Base-by-base conservation (phyloP, 2,888 invertebrate species). In the Macrostomum cliftonense region DNA sequence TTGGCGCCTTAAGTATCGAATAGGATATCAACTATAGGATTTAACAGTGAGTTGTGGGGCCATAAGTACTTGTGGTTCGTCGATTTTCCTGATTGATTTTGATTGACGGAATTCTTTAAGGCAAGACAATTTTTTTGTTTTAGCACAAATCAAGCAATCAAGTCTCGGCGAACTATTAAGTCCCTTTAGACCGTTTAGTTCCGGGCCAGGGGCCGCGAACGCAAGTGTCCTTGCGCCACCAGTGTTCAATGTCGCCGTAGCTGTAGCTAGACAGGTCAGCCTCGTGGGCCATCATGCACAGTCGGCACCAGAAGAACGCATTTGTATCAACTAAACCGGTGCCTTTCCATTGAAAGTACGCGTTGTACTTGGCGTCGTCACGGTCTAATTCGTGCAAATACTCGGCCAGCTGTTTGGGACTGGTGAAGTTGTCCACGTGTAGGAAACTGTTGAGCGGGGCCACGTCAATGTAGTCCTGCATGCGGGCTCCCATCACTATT, bases 401-500 rank as follows among this genome's bases (percentile, higher is more conserved):
- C 36, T 79, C 78, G 38, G 91, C 91, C 54, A 93, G 74, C 58
- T 84, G 82, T 61, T 80, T 79, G 0, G 91, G 82, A 19, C 82
- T 80, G 36, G 79, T 78, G 67, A 91, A 93, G 69, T 93, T 89
- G 65, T 93, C 91, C 19, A 93, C 87, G 71, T 93, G 91, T 52
- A 93, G 82, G 73, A 83, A 93, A 2, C 87, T 88, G 59, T 83
- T 80, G 64, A 82, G 79, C 0, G 93, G 93, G 2, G 91, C 83
- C 56, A 80, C 79, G 43, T 81, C 77, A 53, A 80, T 81, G 70
- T 93, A 93, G 67, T 93, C 91, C 51, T 82, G 80, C 1, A 85
- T 84, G 43, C 83, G 79, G 0, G 86, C 91, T 1, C 93, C 91
- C 89, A 93, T 89, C 51, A 88, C 91, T 56, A 93, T 84, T 1